phyloP scores from a whole-genome alignment of 2,797 vertebrate species.

The Acestrorhynchus altus region DNA sequence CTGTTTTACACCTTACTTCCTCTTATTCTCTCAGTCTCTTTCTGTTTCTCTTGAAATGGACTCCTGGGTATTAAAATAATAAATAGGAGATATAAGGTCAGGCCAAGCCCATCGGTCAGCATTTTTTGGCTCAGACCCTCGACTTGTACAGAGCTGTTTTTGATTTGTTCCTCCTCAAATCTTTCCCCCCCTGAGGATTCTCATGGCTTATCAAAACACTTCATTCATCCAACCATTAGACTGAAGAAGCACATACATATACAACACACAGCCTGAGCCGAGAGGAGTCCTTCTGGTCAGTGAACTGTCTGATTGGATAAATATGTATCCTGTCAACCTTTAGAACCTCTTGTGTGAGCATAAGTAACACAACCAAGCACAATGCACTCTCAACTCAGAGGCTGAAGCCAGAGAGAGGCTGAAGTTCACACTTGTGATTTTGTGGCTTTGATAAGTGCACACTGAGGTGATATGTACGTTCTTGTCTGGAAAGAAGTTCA shows the following conservation, averaged over 20 bases:
- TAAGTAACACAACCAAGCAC: background rate
- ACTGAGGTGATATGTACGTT: too few relatives aligned
- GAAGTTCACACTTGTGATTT: too few relatives aligned
- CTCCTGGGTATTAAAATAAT: conserved; percentile 26
- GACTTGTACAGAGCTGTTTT: conserved; percentile 42
- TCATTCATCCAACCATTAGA: conserved; percentile 31
- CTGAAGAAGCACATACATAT: conserved; percentile 29
- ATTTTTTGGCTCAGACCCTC: conserved; percentile 37
- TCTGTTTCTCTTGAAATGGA: conserved; percentile 11
- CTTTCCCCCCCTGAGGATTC: conserved; percentile 12
- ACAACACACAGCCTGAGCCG: background rate
- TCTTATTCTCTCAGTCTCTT: background rate
- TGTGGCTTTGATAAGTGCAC: too few relatives aligned
- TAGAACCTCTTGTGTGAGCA: background rate
- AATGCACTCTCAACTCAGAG: background rate
- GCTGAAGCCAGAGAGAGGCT: background rate
- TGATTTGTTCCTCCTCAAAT: conserved; percentile 32
- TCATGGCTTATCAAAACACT: conserved; percentile 28
- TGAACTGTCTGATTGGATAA: conserved; percentile 18
- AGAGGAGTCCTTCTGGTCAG: conserved; percentile 14
- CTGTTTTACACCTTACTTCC: conserved; percentile 8
- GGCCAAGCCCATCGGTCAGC: conserved; percentile 40
- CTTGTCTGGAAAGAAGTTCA: too few relatives aligned
- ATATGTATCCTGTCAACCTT: conserved; percentile 31
- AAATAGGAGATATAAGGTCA: conserved; percentile 38